phyloP scores from a whole-genome alignment of 2,113 vertebrate species.

The Lucifuga dentata region DNA sequence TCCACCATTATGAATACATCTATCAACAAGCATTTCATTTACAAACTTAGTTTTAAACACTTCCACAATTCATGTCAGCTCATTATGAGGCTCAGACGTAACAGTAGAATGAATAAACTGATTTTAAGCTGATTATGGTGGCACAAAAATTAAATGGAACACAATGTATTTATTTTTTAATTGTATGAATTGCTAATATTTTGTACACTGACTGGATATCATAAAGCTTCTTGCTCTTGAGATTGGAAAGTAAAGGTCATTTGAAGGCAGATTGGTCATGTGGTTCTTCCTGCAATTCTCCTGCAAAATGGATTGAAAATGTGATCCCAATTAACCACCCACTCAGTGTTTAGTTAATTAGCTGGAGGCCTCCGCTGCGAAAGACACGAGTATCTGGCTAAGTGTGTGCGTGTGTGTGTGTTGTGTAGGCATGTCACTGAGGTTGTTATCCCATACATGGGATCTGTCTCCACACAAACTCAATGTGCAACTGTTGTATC shows the following conservation, averaged over 20 bases:
- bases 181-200: no score
- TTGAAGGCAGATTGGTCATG: constrained; percentile 18
- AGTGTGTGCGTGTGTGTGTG: constrained; percentile 23
- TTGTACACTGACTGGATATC: no score
- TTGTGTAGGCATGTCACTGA: constrained; percentile 40
- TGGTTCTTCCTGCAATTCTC: constrained; percentile 49
- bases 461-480: constrained; percentile 55
- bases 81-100: no score
- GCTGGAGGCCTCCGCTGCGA: constrained; percentile 51
- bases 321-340: constrained; percentile 62
- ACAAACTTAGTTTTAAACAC: no score
- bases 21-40: no score
- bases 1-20: no score
- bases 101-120: no score
- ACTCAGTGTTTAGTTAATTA: constrained; percentile 75
- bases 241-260: constrained; percentile 42
- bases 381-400: constrained; percentile 62
- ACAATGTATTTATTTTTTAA: no score
- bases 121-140: no score
- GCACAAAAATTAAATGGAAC: no score
- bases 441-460: constrained; percentile 70
- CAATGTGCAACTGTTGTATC: constrained; percentile 71
- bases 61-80: no score
- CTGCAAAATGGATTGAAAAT: constrained; percentile 42
- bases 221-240: constrained; percentile 33